Conservation (phyloP, 92 coral and sea anemone genomes). For the Epizoanthus rinbou region DNA sequence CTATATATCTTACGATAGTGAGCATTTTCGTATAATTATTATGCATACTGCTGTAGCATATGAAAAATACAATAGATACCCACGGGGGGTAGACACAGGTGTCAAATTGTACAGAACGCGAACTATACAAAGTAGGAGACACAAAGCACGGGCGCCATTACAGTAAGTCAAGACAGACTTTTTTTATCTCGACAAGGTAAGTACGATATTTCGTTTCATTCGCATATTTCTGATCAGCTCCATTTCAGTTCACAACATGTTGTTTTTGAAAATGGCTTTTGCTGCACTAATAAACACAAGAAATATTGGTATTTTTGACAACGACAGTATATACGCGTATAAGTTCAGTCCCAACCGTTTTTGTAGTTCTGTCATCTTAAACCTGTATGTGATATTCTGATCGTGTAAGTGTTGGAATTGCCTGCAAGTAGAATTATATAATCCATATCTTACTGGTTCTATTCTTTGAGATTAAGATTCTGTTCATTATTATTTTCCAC, state of each 20-base stretch:
- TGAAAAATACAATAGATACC: not conserved
- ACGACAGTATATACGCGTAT: not conserved
- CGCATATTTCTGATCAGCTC: not conserved
- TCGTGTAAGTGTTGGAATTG: too few species aligned
- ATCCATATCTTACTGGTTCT: not conserved
- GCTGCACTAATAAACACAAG: not conserved
- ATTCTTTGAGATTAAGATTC: not conserved
- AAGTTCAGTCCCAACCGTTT: not conserved
- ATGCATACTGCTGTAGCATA: not conserved
- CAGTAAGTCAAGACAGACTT: not conserved
- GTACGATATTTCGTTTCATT: not conserved
- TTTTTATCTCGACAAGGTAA: not conserved
- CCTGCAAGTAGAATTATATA: too few species aligned
- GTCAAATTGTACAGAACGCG: not conserved
- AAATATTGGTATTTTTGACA: not conserved
- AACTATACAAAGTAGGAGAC: not conserved
- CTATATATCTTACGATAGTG: not conserved
- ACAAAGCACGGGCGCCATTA: conserved; percentile 21
- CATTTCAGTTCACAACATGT: not conserved
- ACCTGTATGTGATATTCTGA: too few species aligned
- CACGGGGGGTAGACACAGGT: conserved; percentile 13
- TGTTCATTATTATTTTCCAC: too few species aligned
- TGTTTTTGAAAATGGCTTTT: not conserved
- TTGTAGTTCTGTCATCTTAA: not conserved
- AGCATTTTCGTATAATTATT: not conserved